Percentiles rank a stretch among this genome's conserved stretches.
phyloP scores from a whole-genome alignment of 2,113 vertebrate genomes.

The Scomber scombrus region DNA sequence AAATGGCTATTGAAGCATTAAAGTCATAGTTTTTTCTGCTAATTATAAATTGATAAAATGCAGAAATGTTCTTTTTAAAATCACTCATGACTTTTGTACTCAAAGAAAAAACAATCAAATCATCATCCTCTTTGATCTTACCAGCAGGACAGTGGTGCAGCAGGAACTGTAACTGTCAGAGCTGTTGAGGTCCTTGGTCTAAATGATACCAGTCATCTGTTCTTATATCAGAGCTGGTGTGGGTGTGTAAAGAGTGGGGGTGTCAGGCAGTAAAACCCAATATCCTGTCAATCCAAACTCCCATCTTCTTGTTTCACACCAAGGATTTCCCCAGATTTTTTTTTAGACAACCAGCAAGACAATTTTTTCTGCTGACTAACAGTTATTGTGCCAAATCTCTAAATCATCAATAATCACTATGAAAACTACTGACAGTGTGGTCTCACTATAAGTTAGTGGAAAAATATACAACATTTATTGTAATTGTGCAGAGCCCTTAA shows the following conservation, averaged over 20 bases:
- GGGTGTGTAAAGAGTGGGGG: background rate
- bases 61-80: too few species aligned
- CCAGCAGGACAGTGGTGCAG: background rate
- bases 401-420: too few species aligned
- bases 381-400: too few species aligned
- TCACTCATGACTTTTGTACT: too few species aligned
- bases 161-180: background rate
- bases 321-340: background rate
- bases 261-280: background rate
- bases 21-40: too few species aligned
- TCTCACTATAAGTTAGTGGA: too few species aligned
- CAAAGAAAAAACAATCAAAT: background rate
- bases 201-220: background rate
- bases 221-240: constrained; percentile 7
- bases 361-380: accelerated
- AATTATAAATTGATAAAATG: too few species aligned
- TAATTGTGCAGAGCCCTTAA: too few species aligned
- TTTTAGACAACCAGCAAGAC: background rate
- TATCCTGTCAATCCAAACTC: background rate
- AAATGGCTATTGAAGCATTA: too few species aligned
- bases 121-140: background rate
- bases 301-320: background rate
- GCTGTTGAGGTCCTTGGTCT: background rate
- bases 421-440: too few species aligned
- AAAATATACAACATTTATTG: too few species aligned